Percentiles rank a stretch among this genome's conserved stretches.
phyloP scores from a whole-genome alignment of 1,140 invertebrate genomes.

The Eurosta solidaginis region DNA sequence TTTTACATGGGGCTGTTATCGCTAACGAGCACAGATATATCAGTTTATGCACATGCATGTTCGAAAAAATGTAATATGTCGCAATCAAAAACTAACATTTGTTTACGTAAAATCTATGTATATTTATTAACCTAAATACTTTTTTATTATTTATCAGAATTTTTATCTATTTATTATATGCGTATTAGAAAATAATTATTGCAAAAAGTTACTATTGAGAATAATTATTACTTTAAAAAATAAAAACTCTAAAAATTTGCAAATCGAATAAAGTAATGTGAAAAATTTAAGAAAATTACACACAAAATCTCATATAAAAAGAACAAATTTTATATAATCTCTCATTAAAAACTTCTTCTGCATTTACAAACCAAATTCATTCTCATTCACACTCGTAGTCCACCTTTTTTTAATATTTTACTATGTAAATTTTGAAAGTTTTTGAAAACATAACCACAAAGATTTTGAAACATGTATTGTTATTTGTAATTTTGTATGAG shows the following conservation, averaged over 20 bases:
- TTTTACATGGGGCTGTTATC: too few species aligned
- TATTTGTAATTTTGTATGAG: slow-evolving; percentile 29
- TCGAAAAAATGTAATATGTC: background rate
- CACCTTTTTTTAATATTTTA: background rate
- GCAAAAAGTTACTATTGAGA: slow-evolving; percentile 18
- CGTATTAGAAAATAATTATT: background rate
- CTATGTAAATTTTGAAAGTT: background rate
- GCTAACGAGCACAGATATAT: too few species aligned
- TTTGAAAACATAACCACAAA: slow-evolving; percentile 21
- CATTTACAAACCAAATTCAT: background rate
- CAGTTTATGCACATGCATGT: background rate
- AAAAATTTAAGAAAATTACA: background rate
- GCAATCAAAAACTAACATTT: background rate
- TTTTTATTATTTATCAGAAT: background rate
- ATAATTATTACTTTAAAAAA: slow-evolving; percentile 3
- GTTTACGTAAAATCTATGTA: background rate
- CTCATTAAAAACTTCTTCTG: background rate
- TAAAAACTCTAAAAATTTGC: background rate
- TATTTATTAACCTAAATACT: background rate
- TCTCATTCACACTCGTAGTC: slow-evolving; percentile 8
- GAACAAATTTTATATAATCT: background rate
- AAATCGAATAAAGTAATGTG: background rate
- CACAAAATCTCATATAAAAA: background rate
- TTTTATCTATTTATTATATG: slow-evolving; percentile 15
- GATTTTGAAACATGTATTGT: slow-evolving; percentile 24